A percentile compares a stretch with the other conserved stretches of the same genome.
Conservation (phyloP, 2,797 vertebrate species). For the Enteromius unitaeniatus region DNA sequence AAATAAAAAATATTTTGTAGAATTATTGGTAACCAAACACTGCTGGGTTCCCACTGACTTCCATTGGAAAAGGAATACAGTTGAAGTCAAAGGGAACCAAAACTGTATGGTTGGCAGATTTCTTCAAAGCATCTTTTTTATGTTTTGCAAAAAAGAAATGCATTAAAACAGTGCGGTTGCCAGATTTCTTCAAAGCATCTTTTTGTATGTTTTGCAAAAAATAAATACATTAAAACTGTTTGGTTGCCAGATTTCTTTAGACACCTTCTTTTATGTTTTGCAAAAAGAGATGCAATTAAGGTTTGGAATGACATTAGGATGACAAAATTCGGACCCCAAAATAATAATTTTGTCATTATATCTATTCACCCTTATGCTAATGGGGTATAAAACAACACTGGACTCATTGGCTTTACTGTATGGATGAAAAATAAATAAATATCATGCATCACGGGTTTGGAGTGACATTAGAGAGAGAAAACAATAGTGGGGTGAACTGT, state of each 20-base stretch:
- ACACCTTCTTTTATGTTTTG: neutral
- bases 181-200: too few relatives aligned
- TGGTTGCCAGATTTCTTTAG: neutral
- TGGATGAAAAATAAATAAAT: neutral
- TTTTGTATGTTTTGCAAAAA: neutral
- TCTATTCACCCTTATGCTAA: neutral
- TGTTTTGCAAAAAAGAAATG: too few relatives aligned
- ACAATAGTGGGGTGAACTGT: neutral
- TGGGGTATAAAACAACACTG: neutral
- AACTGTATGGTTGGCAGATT: neutral
- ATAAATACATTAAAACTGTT: neutral
- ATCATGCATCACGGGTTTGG: neutral
- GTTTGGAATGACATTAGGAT: neutral
- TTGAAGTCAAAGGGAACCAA: neutral
- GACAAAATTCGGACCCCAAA: neutral
- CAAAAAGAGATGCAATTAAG: neutral
- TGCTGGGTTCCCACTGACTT: neutral
- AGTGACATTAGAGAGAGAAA: neutral
- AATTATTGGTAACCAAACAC: neutral
- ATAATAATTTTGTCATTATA: neutral
- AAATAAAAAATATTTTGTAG: neutral
- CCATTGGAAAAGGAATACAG: neutral
- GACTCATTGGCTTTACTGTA: neutral
- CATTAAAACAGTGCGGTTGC: too few relatives aligned
- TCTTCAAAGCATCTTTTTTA: neutral